Evolutionary conservation across 1,140 invertebrate genomes (phyloP).

Genomic region (Aphelenchoides fujianensis): DNA sequence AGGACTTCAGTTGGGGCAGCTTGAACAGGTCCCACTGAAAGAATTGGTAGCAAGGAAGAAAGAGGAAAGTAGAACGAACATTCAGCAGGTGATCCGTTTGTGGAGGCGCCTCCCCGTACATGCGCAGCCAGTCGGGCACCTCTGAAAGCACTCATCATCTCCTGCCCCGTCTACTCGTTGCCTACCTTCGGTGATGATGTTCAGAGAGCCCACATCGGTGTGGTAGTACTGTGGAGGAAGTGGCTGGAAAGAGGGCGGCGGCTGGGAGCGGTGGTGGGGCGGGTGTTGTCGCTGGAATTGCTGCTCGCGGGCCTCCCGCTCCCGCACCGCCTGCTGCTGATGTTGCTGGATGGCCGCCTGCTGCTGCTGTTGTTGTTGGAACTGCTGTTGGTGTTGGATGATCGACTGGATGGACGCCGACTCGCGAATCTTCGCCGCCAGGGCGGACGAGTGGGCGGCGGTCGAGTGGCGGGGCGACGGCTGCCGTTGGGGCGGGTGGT

Average conservation of each 20-base stretch:
- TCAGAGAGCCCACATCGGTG: constrained; percentile 30
- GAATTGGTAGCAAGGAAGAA: constrained; percentile 11
- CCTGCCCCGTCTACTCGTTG: neutral
- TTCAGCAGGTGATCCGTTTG: constrained; percentile 46
- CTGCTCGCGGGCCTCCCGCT: neutral
- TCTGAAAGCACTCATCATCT: constrained; percentile 22
- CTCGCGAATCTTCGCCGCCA: constrained; percentile 9
- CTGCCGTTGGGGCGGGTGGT: neutral
- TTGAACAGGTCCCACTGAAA: constrained; percentile 50
- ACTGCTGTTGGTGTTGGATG: constrained; percentile 22
- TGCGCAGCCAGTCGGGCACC: constrained; percentile 37
- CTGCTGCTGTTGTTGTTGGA: no score
- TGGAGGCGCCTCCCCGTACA: constrained; percentile 45
- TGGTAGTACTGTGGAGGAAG: constrained; percentile 2
- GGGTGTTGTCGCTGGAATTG: constrained; percentile 2
- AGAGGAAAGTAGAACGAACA: constrained; percentile 30
- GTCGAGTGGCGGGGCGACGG: neutral
- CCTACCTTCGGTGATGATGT: constrained; percentile 37
- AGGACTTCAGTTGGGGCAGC: constrained; percentile 38
- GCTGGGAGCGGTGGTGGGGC: constrained; percentile 5
- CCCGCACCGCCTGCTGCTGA: neutral
- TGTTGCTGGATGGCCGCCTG: no score
- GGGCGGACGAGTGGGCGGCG: constrained; percentile 19
- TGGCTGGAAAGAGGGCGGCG: neutral
- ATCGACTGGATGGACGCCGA: constrained; percentile 27